Evolutionary conservation across 2,888 invertebrate genomes (phyloP), one percentile per base, ranked within the genome.

Genomic region (Sialis lutaria): DNA sequence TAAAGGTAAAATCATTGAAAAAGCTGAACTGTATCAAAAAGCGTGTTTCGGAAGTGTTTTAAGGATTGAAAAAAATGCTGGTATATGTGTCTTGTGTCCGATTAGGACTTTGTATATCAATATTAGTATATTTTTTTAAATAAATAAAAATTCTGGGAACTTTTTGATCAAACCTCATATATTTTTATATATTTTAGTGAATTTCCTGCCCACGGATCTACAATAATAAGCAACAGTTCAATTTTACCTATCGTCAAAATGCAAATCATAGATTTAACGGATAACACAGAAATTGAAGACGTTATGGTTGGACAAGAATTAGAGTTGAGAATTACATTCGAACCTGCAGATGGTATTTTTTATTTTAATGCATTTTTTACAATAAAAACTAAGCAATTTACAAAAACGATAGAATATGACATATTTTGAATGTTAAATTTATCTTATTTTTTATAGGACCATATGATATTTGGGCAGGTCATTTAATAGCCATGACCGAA

Each of bases 401-500:
- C 13, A 48, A 2, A 48, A 37, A 31, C 45, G 40, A 40, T 6
- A 40, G 40, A 37, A n/a, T 7, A n/a, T n/a, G 9, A 34, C 34
- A 34, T 34, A 34, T 7, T 6, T 34, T 34, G 34, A 9, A 34
- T 7, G 9, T 9, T 7, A 34, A 43, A 33, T 6, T 22, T n/a
- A 41, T 41, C n/a, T 41, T 12, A 13, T 6, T 32, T 50, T 42
- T 54, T 53, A 45, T 51, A 70, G 70, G 63, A 45, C 59, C 63
- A 2, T 64, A 64, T 33, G 83, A 84, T 56, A 77, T 89, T 55
- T 76, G 78, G 57, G 85, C 84, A 1, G 79, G 83, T 43, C 84
- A 88, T 57, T 64, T 90, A 48, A 74, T 86, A 37, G 90, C 89
- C 6, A 83, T 82, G 55, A 84, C 86, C 7, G 76, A 78, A 45